Percentiles rank a stretch among this genome's conserved stretches.
phyloP scores from a whole-genome alignment of 2,797 vertebrate genomes.

The Muraenolepis orangiensis region DNA sequence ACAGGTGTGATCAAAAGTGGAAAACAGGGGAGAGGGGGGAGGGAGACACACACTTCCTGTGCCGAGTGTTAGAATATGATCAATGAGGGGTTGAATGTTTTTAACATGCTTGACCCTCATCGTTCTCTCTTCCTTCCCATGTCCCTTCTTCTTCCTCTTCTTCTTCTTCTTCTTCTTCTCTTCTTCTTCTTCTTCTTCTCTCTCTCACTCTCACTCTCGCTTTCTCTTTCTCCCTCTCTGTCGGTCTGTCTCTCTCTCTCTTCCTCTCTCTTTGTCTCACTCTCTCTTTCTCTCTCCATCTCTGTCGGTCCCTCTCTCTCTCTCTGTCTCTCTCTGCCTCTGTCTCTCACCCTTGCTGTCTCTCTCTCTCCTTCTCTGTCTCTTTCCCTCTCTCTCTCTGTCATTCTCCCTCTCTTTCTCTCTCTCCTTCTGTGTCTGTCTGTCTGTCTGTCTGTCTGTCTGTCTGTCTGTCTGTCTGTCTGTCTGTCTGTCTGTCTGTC shows the following conservation, averaged over 20 bases:
- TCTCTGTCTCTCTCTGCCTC: background rate
- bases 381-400: no score
- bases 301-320: background rate
- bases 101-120: slow-evolving; percentile 4
- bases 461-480: no score
- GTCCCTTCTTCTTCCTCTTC: background rate
- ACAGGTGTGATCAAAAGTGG: slow-evolving; percentile 28
- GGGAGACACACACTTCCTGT: background rate
- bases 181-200: background rate
- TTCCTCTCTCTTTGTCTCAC: background rate
- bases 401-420: no score
- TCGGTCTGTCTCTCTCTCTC: slow-evolving; percentile 6
- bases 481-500: no score
- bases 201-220: background rate
- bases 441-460: no score
- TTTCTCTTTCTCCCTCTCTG: background rate
- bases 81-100: slow-evolving; percentile 13
- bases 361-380: background rate
- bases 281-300: background rate
- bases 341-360: background rate
- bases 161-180: background rate
- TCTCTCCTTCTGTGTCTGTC: no score
- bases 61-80: slow-evolving; percentile 14
- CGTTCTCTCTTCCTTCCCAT: slow-evolving; percentile 5
- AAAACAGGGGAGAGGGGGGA: background rate